These are phyloP conservation scores for Drymonia ruficornis DNA, from an alignment of 2,888 invertebrate genomes.

Conservation along the genomic window DNA sequence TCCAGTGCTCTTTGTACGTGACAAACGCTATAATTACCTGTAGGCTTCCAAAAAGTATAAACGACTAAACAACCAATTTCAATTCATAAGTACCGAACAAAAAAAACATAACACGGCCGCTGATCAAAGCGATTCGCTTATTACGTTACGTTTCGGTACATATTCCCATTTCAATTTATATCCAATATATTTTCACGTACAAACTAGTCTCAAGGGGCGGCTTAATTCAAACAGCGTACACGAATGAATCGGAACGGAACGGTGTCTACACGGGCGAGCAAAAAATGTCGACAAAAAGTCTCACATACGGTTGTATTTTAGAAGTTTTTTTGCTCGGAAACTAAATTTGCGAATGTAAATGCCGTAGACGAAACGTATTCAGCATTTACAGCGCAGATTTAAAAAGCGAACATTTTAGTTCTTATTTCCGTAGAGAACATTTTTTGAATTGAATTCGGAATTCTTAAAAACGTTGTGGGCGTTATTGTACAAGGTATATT, in stretches of 20 bases:
- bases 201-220: slow-evolving; percentile 33
- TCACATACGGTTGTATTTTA: neutral
- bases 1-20: no score
- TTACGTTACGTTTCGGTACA: slow-evolving; percentile 4
- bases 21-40: no score
- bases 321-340: neutral
- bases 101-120: neutral
- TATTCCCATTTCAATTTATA: slow-evolving; percentile 15
- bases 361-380: neutral
- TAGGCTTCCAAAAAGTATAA: no score
- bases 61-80: no score
- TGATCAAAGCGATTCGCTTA: slow-evolving; percentile 10
- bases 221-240: slow-evolving; percentile 38
- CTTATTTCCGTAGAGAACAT: neutral
- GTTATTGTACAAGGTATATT: no score
- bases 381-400: neutral
- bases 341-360: slow-evolving; percentile 1
- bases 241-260: slow-evolving; percentile 32
- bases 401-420: neutral
- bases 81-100: no score
- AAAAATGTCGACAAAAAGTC: slow-evolving; percentile 25
- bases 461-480: no score
- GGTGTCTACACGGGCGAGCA: slow-evolving; percentile 16
- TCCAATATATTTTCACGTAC: slow-evolving; percentile 33
- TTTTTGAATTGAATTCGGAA: no score